Percentiles rank a stretch among this genome's conserved stretches.
phyloP scores from a whole-genome alignment of 1,140 invertebrate species.

The Halotydeus destructor region DNA sequence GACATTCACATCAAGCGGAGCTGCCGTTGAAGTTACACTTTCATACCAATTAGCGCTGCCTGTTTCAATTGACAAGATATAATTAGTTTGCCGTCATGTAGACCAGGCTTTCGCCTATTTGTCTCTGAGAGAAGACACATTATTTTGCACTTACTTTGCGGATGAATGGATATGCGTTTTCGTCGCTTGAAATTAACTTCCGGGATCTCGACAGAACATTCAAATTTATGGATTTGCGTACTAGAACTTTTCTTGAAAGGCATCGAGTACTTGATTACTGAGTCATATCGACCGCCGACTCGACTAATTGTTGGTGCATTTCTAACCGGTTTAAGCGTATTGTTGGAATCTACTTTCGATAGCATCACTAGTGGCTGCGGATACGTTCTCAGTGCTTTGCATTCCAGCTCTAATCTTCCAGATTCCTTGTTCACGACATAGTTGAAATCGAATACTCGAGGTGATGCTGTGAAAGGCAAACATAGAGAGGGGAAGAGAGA shows the following conservation, averaged over 20 bases:
- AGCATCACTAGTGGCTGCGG: conserved; percentile 5
- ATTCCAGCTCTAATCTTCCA: conserved; percentile 6
- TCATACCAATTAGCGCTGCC: too few species aligned
- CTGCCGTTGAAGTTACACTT: too few species aligned
- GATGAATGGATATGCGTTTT: too few species aligned
- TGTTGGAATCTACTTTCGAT: background rate
- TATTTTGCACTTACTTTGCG: too few species aligned
- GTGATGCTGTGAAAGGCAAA: conserved; percentile 9
- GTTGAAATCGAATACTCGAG: conserved; percentile 7
- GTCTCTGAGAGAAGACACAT: too few species aligned
- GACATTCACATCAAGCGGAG: too few species aligned
- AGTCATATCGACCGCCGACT: conserved; percentile 1
- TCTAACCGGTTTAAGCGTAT: background rate
- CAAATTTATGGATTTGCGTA: conserved; percentile 5
- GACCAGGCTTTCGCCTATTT: too few species aligned
- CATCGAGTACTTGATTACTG: background rate
- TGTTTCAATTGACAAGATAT: too few species aligned
- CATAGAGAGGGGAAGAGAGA: background rate
- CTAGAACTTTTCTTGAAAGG: background rate
- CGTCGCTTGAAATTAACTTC: background rate
- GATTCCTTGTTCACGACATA: background rate
- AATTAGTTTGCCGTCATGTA: too few species aligned
- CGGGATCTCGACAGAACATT: conserved; percentile 9
- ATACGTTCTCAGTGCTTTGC: conserved; percentile 2
- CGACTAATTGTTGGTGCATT: background rate